Conservation (phyloP, 2,797 vertebrate genomes). For the Alfaro cultratus region DNA sequence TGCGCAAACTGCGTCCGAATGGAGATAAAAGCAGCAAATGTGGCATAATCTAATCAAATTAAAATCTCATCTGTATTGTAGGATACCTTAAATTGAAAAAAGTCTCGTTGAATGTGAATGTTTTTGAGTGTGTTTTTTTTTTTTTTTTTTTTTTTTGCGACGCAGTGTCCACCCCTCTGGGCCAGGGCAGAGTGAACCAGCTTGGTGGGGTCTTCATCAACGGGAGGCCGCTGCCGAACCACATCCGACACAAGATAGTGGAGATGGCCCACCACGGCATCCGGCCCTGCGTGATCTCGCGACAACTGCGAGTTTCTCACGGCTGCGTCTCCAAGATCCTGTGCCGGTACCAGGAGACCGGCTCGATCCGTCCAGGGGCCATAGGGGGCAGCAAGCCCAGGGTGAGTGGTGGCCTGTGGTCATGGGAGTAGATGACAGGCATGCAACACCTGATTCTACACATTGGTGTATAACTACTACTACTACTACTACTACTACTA, state of each 20-base stretch:
- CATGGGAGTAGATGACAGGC: conserved; percentile 12
- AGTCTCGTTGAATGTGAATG: conserved; percentile 12
- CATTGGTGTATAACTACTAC: not conserved
- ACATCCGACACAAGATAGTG: conserved; percentile 98
- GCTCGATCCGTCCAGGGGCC: conserved; percentile 96
- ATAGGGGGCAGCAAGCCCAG: conserved; percentile 98
- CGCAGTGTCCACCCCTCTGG: conserved; percentile 95
- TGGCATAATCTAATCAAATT: not conserved
- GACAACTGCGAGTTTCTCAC: conserved; percentile 95
- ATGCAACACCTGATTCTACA: not conserved
- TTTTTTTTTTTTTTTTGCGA: conserved; percentile 60
- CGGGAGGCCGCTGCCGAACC: conserved; percentile 94
- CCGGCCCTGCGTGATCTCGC: conserved; percentile 96
- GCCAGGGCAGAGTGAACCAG: conserved; percentile 97
- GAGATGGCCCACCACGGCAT: conserved; percentile 99
- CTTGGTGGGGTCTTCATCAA: conserved; percentile 99
- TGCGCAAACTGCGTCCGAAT: conserved; percentile 54
- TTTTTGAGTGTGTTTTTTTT: conserved; percentile 4
- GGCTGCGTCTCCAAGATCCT: conserved; percentile 99
- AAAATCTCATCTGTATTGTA: not conserved
- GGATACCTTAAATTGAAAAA: not conserved
- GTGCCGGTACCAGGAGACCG: conserved; percentile 97
- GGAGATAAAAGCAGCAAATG: conserved; percentile 47
- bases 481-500: not conserved
- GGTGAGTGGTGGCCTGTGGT: conserved; percentile 86